Base-by-base conservation (phyloP, 2,888 invertebrate species). In the Cremastinae sp. region DNA sequence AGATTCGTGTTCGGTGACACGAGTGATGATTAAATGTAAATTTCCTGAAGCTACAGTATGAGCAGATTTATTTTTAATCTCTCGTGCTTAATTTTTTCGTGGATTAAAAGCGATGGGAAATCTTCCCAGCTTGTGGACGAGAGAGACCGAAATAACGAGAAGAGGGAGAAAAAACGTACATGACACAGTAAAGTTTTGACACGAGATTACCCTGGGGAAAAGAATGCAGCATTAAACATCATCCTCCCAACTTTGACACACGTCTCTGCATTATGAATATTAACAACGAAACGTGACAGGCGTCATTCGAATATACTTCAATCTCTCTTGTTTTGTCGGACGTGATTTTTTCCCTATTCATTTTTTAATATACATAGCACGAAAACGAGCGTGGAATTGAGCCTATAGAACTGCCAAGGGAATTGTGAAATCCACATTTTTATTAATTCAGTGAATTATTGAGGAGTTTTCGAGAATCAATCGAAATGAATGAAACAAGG, bases 151-250 rank as follows among this genome's bases (percentile, higher is more conserved):
- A 49, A 36, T 20, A 12, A 22, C 12, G 36, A 5, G 20, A 8
- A 16, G 38, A 18, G 34, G 3, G 61, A 62, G 47, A 36, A 7
- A 14, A 28, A 65, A 28, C 2, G 18, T 1, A 14, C 10, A n/a
- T 7, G 14, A 1, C 0, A 10, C 12, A 66, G 28, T 61, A 41
- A 66, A 58, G 34, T 68, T 75, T 70, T 73, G 78, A 76, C 66
- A 28, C 56, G 73, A 68, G 71, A 78, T 80, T 76, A 69, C 74
- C 79, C 58, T 61, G 20, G 66, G 72, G 72, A 51, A 51, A 75
- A 62, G 51, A n/a, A 22, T 16, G 43, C 12, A 12, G 16, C 38
- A 61, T 53, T 45, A 69, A 69, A 59, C 28, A 74, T 16, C 38
- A 38, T 34, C 36, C 66, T 38, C 16, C 12, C 18, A 36, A 59